phyloP scores from a whole-genome alignment of 2,888 invertebrate species.

The Pristionchus mayeri region DNA sequence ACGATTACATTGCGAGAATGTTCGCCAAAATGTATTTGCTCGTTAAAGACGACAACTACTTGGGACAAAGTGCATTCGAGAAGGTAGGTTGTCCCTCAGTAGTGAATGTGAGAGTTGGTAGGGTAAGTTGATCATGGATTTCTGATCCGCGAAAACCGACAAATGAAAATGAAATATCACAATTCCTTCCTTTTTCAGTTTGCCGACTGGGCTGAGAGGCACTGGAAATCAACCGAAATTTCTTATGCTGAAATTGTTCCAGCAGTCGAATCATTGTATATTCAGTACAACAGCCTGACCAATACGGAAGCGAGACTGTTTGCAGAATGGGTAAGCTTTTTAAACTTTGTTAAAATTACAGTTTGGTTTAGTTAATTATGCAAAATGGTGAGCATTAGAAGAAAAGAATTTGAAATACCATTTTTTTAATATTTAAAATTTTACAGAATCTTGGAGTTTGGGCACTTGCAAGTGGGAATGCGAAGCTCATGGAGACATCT shows the following conservation, averaged over 20 bases:
- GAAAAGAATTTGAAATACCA: too few relatives aligned
- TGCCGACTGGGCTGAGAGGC: background rate
- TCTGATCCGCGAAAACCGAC: background rate
- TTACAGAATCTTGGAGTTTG: too few relatives aligned
- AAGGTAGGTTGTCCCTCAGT: background rate
- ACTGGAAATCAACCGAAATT: background rate
- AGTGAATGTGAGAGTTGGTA: too few relatives aligned
- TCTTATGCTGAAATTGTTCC: background rate
- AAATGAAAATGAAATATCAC: too few relatives aligned
- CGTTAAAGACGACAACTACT: background rate
- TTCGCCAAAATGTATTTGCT: background rate
- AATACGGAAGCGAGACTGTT: background rate
- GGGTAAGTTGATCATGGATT: background rate
- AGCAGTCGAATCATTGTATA: background rate
- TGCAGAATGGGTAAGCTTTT: background rate
- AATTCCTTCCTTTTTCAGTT: background rate
- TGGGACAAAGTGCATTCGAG: background rate
- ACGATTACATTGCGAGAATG: background rate
- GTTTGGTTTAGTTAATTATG: too few relatives aligned
- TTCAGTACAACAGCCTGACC: background rate
- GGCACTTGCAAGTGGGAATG: too few relatives aligned
- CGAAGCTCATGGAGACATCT: too few relatives aligned
- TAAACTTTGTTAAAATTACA: background rate
- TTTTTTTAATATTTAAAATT: too few relatives aligned
- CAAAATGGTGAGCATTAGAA: too few relatives aligned